Evolutionary conservation across 2,888 invertebrate species (phyloP).

Genomic region (Limnephilus lunatus): DNA sequence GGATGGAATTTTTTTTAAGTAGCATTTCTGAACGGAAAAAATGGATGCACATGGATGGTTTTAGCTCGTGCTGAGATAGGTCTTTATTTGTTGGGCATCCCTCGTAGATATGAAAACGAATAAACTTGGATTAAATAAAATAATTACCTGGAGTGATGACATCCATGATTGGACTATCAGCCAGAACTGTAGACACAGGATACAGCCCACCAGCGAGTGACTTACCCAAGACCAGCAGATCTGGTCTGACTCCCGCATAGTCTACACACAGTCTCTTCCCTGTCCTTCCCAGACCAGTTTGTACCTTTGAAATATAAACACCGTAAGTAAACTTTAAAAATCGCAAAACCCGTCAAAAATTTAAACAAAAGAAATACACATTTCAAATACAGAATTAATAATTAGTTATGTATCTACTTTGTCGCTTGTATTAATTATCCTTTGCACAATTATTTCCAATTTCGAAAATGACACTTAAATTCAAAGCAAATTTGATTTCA

Average conservation of each 20-base stretch:
- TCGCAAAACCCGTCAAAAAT: no score
- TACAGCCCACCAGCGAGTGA: slow-evolving; percentile 90
- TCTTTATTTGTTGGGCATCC: no score
- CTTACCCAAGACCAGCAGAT: slow-evolving; percentile 88
- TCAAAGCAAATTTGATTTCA: no score
- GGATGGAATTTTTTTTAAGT: neutral
- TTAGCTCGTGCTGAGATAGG: neutral
- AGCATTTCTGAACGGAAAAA: neutral
- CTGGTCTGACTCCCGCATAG: slow-evolving; percentile 86
- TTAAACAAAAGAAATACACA: no score
- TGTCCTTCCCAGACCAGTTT: slow-evolving; percentile 90
- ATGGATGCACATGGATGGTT: neutral
- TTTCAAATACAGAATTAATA: no score
- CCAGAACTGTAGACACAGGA: slow-evolving; percentile 83
- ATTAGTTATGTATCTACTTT: no score
- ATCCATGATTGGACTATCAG: slow-evolving; percentile 85
- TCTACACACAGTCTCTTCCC: slow-evolving; percentile 86
- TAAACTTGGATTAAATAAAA: neutral
- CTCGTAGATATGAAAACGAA: neutral
- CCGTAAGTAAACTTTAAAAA: neutral
- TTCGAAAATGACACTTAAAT: no score
- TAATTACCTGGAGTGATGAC: slow-evolving; percentile 83
- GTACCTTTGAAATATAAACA: slow-evolving; percentile 68
- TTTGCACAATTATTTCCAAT: no score
- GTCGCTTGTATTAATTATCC: no score